Conservation (phyloP, 1,140 invertebrate species). For the Heliconius hermathena region DNA sequence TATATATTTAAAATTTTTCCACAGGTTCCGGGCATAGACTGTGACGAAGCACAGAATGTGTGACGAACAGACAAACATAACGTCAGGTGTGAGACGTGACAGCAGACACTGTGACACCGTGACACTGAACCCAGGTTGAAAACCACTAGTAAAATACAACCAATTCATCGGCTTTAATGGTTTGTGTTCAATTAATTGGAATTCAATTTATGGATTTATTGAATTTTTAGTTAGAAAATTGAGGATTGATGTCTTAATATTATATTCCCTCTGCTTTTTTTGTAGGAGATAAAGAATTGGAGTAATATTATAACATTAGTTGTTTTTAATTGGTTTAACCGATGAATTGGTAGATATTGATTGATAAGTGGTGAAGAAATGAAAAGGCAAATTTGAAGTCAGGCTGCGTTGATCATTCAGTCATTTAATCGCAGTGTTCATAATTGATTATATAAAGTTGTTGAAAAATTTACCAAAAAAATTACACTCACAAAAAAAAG, state of each 20-base stretch:
- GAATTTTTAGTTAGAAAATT: not conserved
- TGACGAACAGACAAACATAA: conserved; percentile 9
- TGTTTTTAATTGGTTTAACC: not conserved
- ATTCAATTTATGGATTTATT: not conserved
- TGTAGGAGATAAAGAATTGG: not conserved
- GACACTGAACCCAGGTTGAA: not conserved
- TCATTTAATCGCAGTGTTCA: not conserved
- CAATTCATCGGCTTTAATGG: conserved; percentile 10
- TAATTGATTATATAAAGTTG: not conserved
- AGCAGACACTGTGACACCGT: not conserved
- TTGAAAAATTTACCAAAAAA: not conserved
- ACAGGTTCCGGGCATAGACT: conserved; percentile 29
- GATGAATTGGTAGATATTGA: not conserved
- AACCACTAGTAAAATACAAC: conserved; percentile 15
- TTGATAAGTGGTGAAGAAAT: not conserved
- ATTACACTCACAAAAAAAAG: not conserved
- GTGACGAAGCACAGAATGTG: conserved; percentile 23
- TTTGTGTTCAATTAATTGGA: not conserved
- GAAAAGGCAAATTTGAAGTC: not conserved
- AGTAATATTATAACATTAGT: not conserved
- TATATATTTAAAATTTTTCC: not conserved
- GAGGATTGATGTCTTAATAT: not conserved
- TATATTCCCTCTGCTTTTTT: not conserved
- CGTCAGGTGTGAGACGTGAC: conserved; percentile 5
- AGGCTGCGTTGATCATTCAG: not conserved